Evolutionary conservation across 2,797 vertebrate genomes (phyloP), one percentile per base, ranked within the genome.

Genomic region (Chrysolophus pictus): DNA sequence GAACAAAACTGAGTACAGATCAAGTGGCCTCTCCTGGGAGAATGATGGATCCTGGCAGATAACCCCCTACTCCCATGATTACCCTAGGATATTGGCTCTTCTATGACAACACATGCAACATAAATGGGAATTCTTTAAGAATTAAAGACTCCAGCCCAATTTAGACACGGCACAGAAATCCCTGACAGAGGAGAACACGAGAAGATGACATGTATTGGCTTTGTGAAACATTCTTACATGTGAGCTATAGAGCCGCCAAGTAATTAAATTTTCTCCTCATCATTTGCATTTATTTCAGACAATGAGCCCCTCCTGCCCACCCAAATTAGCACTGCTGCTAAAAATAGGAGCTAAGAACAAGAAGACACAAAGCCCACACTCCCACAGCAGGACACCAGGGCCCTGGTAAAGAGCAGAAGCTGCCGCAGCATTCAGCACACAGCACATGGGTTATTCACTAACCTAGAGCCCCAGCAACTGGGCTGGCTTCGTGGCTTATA

Each of bases 341-440:
- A 56, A 78, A 56, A 79, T 44, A n/a, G 63, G 10, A 44, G 31
- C 19, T 23, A n/a, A 11, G 26, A 19, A 6, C 53, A 67, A 37
- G 29, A 75, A 26, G 35, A 41, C 33, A 59, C 62, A 33, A 33
- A 73, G 35, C 29, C 22, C 8, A 28, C 5, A 6, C 31, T 26
- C 42, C 55, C 2, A 0, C 51, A 64, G 14, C 35, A 41, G 62
- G 49, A 89, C 28, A 70, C 47, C 0, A 0, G 60, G 21, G 7
- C 83, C 76, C 73, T n/a, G 33, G 11, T 24, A 80, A 49, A 60
- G 41, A 28, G 47, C 49, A 78, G 62, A 89, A 92, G 82, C 59
- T 67, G 24, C 46, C 42, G n/a, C 41, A 56, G 11, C 5, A 8
- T 46, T 28, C 17, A 90, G 35, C 6, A 7, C 53, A 28, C 14